A percentile compares a stretch with the other conserved stretches of the same genome.
Conservation (phyloP, 2,113 vertebrate genomes). For the Tor tambroides region DNA sequence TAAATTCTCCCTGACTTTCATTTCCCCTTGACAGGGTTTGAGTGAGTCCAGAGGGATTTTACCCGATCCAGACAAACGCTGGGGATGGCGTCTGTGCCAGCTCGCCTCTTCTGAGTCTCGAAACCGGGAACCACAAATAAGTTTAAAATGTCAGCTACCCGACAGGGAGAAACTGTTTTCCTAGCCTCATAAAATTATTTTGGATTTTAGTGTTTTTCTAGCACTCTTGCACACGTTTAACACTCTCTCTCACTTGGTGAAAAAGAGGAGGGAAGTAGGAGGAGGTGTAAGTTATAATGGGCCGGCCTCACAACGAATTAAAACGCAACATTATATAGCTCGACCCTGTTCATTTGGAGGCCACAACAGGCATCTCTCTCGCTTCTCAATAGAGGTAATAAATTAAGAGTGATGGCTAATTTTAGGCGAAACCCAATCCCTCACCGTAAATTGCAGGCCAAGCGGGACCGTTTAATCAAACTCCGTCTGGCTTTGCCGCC, state of each 20-base stretch:
- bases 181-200: constrained; percentile 72
- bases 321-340: constrained; percentile 78
- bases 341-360: constrained; percentile 67
- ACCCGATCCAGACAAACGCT: constrained; percentile 35
- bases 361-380: constrained; percentile 71
- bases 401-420: constrained; percentile 83
- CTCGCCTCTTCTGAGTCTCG: constrained; percentile 47
- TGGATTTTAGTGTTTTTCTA: constrained; percentile 76
- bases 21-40: constrained; percentile 51
- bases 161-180: constrained; percentile 66
- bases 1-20: constrained; percentile 56
- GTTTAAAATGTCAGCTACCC: constrained; percentile 68
- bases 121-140: constrained; percentile 58
- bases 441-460: constrained; percentile 74
- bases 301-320: constrained; percentile 72
- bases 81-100: constrained; percentile 40
- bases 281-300: constrained; percentile 71
- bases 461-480: constrained; percentile 81
- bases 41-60: constrained; percentile 59
- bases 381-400: constrained; percentile 79
- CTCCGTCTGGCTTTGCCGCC: constrained; percentile 74
- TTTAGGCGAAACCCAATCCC: constrained; percentile 80
- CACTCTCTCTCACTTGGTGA: constrained; percentile 61
- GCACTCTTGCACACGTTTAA: constrained; percentile 70
- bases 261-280: constrained; percentile 59